phyloP scores from a whole-genome alignment of 2,113 vertebrate genomes.

The Crotalus tigris region DNA sequence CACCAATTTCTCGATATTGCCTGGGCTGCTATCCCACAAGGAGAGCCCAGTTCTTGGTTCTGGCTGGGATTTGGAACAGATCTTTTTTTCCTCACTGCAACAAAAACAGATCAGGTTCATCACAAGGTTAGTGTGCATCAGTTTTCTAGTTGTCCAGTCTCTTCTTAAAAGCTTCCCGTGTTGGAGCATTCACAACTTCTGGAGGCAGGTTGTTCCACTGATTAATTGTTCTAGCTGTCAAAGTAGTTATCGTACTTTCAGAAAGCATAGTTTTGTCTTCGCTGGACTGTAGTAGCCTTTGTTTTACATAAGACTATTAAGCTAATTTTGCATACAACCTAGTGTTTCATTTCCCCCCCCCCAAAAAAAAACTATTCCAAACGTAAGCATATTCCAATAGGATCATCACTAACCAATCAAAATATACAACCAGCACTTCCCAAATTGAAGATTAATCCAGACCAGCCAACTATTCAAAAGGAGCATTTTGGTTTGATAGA shows the following conservation, averaged over 20 bases:
- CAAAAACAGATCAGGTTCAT: neutral
- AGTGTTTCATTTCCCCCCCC: neutral
- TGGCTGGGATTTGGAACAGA: slow-evolving; percentile 91
- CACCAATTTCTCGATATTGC: slow-evolving; percentile 72
- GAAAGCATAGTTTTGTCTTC: no score
- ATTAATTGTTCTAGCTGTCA: no score
- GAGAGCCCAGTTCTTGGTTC: slow-evolving; percentile 76
- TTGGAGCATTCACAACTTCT: no score
- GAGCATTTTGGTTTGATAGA: neutral
- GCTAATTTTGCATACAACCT: neutral
- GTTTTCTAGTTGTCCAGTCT: neutral
- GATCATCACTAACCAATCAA: neutral
- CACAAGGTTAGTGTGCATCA: neutral
- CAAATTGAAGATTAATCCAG: neutral
- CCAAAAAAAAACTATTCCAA: neutral
- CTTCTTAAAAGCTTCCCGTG: no score
- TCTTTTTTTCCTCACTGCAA: slow-evolving; percentile 81
- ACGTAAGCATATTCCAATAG: neutral
- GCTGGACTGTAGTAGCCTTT: no score
- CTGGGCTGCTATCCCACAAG: slow-evolving; percentile 75
- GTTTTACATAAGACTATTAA: neutral
- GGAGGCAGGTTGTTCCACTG: no score
- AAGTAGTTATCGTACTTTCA: no score
- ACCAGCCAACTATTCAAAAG: neutral
- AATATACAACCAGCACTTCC: neutral